These are phyloP conservation scores for Megalurothrips usitatus DNA, from an alignment of 2,888 invertebrate species.

Conservation along the genomic window DNA sequence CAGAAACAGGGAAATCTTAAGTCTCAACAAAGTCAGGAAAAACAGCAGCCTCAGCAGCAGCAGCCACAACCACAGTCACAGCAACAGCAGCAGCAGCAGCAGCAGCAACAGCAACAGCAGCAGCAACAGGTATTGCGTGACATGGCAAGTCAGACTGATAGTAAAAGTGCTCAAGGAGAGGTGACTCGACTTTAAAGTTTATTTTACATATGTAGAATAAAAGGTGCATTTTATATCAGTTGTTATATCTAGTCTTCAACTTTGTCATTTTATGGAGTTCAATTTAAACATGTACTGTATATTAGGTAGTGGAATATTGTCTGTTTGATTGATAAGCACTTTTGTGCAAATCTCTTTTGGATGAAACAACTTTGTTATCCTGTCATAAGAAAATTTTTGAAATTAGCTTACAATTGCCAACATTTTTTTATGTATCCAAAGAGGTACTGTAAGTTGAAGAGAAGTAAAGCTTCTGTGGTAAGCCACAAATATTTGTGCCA, in stretches of 20 bases:
- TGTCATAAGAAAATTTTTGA: background rate
- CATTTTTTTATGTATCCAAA: no score
- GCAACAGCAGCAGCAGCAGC: slow-evolving; percentile 33
- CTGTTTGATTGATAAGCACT: background rate
- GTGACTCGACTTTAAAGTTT: slow-evolving; percentile 41
- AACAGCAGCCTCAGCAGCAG: slow-evolving; percentile 32
- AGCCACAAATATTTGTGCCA: no score
- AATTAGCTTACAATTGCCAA: no score
- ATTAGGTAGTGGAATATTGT: background rate
- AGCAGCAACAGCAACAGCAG: slow-evolving; percentile 30
- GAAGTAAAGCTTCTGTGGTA: no score
- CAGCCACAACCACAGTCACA: slow-evolving; percentile 26
- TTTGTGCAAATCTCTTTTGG: no score
- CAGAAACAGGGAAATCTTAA: background rate
- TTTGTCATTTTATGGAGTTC: background rate
- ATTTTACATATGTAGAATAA: background rate
- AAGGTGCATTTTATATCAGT: background rate
- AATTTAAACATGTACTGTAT: background rate
- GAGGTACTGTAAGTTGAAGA: no score
- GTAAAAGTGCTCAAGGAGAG: slow-evolving; percentile 39
- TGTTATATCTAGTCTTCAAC: background rate
- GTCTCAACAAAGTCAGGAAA: slow-evolving; percentile 31
- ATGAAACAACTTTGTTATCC: background rate
- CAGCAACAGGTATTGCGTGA: slow-evolving; percentile 33
- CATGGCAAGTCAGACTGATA: slow-evolving; percentile 43